Percentiles rank a stretch among this genome's conserved stretches.
Evolutionary conservation across 2,888 invertebrate species (phyloP).

Genomic region (Rutpela maculata): DNA sequence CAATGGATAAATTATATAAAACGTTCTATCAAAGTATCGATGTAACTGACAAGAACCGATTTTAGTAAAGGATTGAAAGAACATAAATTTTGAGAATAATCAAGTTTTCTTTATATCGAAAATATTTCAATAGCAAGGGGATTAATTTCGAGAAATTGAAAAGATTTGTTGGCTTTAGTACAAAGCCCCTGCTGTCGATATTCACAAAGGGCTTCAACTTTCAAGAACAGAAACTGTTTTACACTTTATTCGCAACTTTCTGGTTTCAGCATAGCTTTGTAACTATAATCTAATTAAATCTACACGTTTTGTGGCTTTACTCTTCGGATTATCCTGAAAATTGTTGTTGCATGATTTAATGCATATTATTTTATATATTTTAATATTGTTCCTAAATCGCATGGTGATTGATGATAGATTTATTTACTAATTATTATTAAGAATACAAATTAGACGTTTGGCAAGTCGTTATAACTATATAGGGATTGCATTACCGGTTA

Average conservation of each 20-base stretch:
- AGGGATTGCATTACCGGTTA: no score
- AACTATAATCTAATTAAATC: slow-evolving; percentile 44
- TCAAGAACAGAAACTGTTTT: slow-evolving; percentile 54
- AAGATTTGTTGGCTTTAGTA: slow-evolving; percentile 46
- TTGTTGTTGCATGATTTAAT: slow-evolving; percentile 38
- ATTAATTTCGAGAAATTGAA: slow-evolving; percentile 52
- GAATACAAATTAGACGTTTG: no score
- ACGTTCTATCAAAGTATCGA: background rate
- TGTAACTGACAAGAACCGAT: slow-evolving; percentile 25
- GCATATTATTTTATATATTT: background rate
- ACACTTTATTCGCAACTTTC: slow-evolving; percentile 48
- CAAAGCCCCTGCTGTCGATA: slow-evolving; percentile 35
- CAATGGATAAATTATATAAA: slow-evolving; percentile 5
- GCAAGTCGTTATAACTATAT: no score
- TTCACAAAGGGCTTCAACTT: slow-evolving; percentile 44
- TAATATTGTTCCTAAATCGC: background rate
- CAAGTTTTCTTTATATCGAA: slow-evolving; percentile 35
- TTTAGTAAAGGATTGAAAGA: slow-evolving; percentile 30
- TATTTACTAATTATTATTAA: no score
- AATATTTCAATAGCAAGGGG: slow-evolving; percentile 43
- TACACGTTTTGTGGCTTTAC: slow-evolving; percentile 41
- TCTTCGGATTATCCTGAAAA: slow-evolving; percentile 44
- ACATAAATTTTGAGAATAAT: slow-evolving; percentile 35
- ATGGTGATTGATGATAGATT: no score
- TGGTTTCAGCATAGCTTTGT: slow-evolving; percentile 42